phyloP scores from a whole-genome alignment of 2,797 vertebrate species.

The Catharus ustulatus region DNA sequence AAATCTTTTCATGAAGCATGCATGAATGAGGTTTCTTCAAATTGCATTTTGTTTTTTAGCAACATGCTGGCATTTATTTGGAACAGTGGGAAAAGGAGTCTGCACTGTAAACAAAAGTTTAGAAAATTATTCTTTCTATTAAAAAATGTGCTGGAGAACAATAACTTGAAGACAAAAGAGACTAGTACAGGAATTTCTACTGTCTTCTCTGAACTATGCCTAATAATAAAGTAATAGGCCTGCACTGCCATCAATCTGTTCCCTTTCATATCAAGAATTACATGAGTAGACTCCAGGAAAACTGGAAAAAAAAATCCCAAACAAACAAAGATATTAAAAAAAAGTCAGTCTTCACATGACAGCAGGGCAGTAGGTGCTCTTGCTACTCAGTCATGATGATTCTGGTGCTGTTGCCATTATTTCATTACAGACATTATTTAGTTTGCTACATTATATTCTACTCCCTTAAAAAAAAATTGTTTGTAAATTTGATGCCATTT shows the following conservation, averaged over 20 bases:
- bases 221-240: not conserved
- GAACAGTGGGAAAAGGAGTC: not conserved
- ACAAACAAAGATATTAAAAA: not conserved
- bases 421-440: not conserved
- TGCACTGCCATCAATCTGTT: not conserved
- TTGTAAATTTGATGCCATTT: not conserved
- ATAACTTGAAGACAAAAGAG: not conserved
- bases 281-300: not conserved
- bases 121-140: not conserved
- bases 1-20: not conserved
- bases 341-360: not conserved
- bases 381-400: not conserved
- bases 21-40: not conserved
- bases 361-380: not conserved
- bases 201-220: not conserved
- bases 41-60: not conserved
- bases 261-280: not conserved
- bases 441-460: not conserved
- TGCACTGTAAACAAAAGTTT: not conserved
- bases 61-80: not conserved
- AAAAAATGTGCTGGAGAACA: not conserved
- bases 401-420: not conserved
- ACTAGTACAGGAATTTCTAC: not conserved
- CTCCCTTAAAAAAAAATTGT: not conserved
- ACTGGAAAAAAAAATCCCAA: too few relatives aligned